Evolutionary conservation across 2,888 invertebrate species (phyloP).

Genomic region (Tetragonula carbonaria): DNA sequence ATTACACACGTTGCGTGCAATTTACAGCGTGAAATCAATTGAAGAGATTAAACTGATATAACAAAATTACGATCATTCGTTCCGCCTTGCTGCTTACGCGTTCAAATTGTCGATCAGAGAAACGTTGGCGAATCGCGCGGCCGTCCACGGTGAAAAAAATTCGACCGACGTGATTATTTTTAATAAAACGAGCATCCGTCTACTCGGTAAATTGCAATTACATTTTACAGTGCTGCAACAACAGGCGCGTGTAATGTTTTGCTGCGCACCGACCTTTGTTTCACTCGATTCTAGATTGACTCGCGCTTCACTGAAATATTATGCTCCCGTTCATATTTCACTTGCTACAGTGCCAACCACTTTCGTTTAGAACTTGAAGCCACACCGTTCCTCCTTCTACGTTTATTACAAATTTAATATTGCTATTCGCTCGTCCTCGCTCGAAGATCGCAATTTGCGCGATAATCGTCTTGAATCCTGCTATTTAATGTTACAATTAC

Average conservation of each 20-base stretch:
- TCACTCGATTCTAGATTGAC: neutral
- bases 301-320: slow-evolving; percentile 2
- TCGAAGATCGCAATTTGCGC: neutral
- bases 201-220: neutral
- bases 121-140: neutral
- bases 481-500: too few relatives aligned
- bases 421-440: neutral
- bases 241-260: neutral
- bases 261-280: neutral
- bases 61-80: slow-evolving; percentile 45
- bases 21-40: slow-evolving; percentile 35
- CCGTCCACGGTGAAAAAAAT: neutral
- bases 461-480: neutral
- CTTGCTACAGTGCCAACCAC: neutral
- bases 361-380: neutral
- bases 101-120: slow-evolving; percentile 10
- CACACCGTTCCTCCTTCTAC: neutral
- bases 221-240: neutral
- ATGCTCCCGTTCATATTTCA: slow-evolving; percentile 5
- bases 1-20: slow-evolving; percentile 15
- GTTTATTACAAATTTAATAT: neutral
- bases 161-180: neutral
- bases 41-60: slow-evolving; percentile 39
- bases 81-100: slow-evolving; percentile 29
- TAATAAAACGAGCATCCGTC: neutral